These are phyloP conservation scores for Parazoanthus atlanticus DNA, from an alignment of 92 coral and sea anemone species.

Conservation along the genomic window DNA sequence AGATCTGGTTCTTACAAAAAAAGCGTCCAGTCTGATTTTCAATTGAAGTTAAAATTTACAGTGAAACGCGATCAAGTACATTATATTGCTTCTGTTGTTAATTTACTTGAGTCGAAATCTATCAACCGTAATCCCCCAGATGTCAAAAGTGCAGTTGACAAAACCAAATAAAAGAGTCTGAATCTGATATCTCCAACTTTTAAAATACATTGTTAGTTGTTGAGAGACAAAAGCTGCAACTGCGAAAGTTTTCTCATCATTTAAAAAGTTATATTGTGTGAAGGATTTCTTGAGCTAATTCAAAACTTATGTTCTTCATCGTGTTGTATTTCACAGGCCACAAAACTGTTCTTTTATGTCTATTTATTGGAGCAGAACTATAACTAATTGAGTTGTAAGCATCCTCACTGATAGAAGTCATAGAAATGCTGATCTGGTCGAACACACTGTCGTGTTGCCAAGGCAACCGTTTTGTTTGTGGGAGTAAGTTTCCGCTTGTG, in stretches of 20 bases:
- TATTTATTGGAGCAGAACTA: not conserved
- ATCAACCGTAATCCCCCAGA: not conserved
- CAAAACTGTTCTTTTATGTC: not conserved
- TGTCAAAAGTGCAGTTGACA: not conserved
- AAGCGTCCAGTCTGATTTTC: too few relatives aligned
- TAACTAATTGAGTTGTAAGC: not conserved
- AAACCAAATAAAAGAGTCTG: not conserved
- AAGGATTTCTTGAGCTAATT: not conserved
- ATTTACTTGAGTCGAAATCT: not conserved
- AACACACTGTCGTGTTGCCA: not conserved
- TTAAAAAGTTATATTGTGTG: not conserved
- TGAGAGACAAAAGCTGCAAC: not conserved
- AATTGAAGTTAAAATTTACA: not conserved
- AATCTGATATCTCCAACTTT: not conserved
- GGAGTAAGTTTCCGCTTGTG: not conserved
- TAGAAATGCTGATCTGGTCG: too few relatives aligned
- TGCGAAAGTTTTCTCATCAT: not conserved
- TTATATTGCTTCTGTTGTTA: not conserved
- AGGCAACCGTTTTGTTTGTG: conserved; percentile 16
- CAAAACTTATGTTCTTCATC: not conserved
- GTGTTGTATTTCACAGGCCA: not conserved
- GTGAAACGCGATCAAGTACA: not conserved
- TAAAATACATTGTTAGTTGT: not conserved
- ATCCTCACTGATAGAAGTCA: not conserved
- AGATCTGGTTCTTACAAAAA: too few relatives aligned